These are phyloP conservation scores for Python bivittatus DNA, from an alignment of 2,113 vertebrate genomes.

Conservation along the genomic window DNA sequence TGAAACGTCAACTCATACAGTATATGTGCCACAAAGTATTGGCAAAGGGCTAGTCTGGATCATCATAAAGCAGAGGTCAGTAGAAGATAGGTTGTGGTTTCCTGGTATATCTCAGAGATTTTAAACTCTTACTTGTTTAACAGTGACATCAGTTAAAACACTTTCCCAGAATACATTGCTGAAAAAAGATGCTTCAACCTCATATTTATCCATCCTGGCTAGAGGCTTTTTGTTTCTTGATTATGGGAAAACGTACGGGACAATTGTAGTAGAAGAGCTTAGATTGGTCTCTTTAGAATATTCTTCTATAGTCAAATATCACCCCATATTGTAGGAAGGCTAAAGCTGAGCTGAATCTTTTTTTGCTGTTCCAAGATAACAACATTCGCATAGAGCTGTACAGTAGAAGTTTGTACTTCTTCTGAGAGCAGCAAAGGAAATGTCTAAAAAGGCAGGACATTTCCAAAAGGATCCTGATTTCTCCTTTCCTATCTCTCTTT, in stretches of 20 bases:
- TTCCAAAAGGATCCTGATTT: not conserved
- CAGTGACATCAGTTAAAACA: not conserved
- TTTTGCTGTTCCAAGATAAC: not conserved
- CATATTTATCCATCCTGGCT: not conserved
- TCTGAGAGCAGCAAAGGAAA: not conserved
- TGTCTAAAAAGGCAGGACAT: not conserved
- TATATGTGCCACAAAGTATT: not conserved
- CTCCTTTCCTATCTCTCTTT: slow-evolving; percentile 8
- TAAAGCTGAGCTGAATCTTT: not conserved
- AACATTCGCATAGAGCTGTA: not conserved
- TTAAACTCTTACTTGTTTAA: not conserved
- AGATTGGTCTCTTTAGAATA: not conserved
- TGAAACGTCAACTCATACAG: not conserved
- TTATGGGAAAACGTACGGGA: not conserved
- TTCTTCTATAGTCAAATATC: not conserved
- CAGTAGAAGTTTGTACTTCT: not conserved
- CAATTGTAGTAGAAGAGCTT: not conserved
- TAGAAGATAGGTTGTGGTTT: not conserved
- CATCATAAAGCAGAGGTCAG: not conserved
- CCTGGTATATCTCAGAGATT: not conserved
- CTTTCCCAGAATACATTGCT: no score
- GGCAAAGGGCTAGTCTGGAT: no score
- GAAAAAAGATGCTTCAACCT: not conserved
- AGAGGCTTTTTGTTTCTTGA: not conserved
- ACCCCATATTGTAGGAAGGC: not conserved